These are phyloP conservation scores for Cheilosia vernalis DNA, from an alignment of 2,888 invertebrate species.

Conservation along the genomic window DNA sequence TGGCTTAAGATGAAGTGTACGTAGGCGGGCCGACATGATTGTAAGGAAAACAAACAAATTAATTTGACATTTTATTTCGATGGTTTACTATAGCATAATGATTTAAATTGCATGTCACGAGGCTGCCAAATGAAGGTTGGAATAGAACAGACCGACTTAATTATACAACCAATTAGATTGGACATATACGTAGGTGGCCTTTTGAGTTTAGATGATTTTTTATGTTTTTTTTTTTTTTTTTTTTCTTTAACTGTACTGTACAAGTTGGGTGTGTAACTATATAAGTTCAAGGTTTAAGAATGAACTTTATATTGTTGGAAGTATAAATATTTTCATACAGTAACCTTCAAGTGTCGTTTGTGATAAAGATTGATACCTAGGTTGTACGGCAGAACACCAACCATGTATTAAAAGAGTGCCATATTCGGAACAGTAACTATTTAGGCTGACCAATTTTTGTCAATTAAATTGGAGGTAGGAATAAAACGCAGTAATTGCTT, in stretches of 20 bases:
- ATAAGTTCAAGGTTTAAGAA: background rate
- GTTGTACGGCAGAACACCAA: too few species aligned
- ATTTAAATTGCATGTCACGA: constrained; percentile 23
- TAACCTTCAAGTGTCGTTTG: too few species aligned
- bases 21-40: constrained; percentile 41
- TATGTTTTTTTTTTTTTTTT: too few species aligned
- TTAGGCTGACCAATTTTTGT: too few species aligned
- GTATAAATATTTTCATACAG: too few species aligned
- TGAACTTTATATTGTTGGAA: background rate
- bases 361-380: too few species aligned
- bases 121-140: constrained; percentile 4
- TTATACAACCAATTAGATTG: constrained; percentile 22
- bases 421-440: too few species aligned
- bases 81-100: constrained; percentile 30
- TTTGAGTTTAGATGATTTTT: background rate
- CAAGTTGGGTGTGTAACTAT: background rate
- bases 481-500: too few species aligned
- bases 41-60: constrained; percentile 56
- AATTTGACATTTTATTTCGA: constrained; percentile 21
- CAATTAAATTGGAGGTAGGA: too few species aligned
- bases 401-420: too few species aligned
- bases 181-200: background rate
- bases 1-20: constrained; percentile 16
- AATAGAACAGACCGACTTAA: background rate
- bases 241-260: background rate